Evolutionary conservation across 2,888 invertebrate species (phyloP), one percentile per base, ranked within the genome.

Genomic region (Norana najaformis): DNA sequence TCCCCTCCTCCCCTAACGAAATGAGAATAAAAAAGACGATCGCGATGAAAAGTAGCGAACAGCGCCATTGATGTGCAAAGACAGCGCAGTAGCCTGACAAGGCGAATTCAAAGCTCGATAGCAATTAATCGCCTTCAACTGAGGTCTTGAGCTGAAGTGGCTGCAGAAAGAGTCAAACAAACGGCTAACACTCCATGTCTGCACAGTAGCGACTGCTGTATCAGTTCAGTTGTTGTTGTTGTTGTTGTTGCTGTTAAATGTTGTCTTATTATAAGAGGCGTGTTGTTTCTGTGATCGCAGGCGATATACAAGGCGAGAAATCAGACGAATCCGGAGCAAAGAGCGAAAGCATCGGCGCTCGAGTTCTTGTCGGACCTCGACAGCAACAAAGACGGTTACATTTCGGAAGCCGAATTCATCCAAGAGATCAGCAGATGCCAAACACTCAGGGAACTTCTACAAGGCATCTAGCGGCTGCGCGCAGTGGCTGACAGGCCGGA

Each of bases 241-340:
- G 18, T 53, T 53, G 53, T 23, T 53, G 23, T 53, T 23, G 16
- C 16, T 53, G 23, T 23, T 18, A 23, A 53, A 16, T 53, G 16
- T 53, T 53, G 53, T 23, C 53, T 23, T 16, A 23, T 23, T 53
- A 53, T 18, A 53, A 23, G 23, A 53, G 23, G 53, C 23, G 23
- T 18, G 53, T 13, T 35, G 14, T 23, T 83, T 83, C 83, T 14
- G 3, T 34, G 1, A 2, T 14, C 38, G 0, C 89, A 90, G 89
- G 83, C 90, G 16, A 82, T 90, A 1, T 90, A 90, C 88, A 90
- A 90, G n/a, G 90, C 90, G n/a, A 89, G 89, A 38, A 89, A 83
- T 38, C 47, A 88, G 37, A 34, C 69, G 39, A 90, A 90, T 37
- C 90, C 90, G 0, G 83, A 20, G 1, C 16, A 34, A 36, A 89